Evolutionary conservation across 2,797 vertebrate genomes (phyloP), one percentile per base, ranked within the genome.

Genomic region (Parauchenoglanis ngamensis): DNA sequence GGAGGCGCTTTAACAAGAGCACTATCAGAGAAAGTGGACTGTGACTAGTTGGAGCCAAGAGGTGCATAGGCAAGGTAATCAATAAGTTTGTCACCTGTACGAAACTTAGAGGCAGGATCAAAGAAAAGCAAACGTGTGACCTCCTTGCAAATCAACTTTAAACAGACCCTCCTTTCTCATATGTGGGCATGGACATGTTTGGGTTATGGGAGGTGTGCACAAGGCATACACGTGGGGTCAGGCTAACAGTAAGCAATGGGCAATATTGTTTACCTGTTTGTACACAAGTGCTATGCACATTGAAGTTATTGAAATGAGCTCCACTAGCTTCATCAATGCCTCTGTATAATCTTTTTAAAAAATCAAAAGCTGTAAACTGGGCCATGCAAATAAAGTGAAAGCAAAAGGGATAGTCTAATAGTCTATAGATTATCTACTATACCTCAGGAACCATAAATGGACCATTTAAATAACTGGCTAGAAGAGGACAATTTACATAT

Each of bases 161-260:
- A 56, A 2, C n/a, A n/a, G 70, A 70, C 1, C 81, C 88, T 40
- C 80, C 81, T 11, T 84, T 89, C 57, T 78, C 82, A 7, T 44
- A 89, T 59, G 84, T 83, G 23, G 72, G 87, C 28, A 35, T 28
- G 52, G 56, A 57, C 56, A 57, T 4, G 13, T 57, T 31, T 56
- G 54, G 63, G 0, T 86, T 82, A 31, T 89, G 88, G 85, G 73
- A 35, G 12, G 80, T 87, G 19, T 31, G 13, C 17, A 31, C 82
- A 46, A 87, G 80, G 25, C 28, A 10, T 8, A 87, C 86, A 28
- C 44, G 86, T 19, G 81, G 82, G 12, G 86, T 40, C 40, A 40
- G 40, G 40, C 40, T 40, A 40, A 40, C 40, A 40, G 40, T 40
- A 40, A 40, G 86, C 7, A 4, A 23, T 61, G 86, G 10, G n/a